These are phyloP conservation scores for Dryas iulia DNA, from an alignment of 1,140 invertebrate genomes.

Conservation along the genomic window DNA sequence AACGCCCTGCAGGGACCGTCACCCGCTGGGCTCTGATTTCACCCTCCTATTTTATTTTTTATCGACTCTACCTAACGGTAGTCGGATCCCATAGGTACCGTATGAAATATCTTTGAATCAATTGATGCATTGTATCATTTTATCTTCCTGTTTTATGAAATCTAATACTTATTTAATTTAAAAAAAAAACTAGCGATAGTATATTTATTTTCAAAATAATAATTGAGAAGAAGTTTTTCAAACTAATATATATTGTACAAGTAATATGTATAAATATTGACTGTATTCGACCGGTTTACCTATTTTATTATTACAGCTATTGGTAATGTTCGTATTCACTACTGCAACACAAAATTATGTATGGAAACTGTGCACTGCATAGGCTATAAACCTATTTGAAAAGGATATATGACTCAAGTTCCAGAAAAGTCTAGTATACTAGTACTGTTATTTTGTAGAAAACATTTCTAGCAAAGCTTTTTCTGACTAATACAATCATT, in stretches of 20 bases:
- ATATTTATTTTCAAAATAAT: not conserved
- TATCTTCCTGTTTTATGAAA: conserved; percentile 19
- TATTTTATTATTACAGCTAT: not conserved
- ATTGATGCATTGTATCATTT: conserved; percentile 23
- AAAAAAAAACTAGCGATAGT: not conserved
- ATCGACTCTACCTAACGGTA: conserved; percentile 63
- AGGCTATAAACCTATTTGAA: conserved; percentile 37
- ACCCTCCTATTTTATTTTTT: conserved; percentile 62
- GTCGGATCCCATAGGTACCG: conserved; percentile 43
- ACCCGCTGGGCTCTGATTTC: conserved; percentile 50
- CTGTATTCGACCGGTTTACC: not conserved
- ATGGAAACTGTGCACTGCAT: conserved; percentile 14
- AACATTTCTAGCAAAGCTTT: not conserved
- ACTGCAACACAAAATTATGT: conserved; percentile 18
- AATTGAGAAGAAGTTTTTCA: not conserved
- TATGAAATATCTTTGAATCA: conserved; percentile 35
- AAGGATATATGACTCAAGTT: conserved; percentile 31
- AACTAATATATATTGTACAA: too few species aligned
- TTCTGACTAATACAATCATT: not conserved
- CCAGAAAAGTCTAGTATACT: conserved; percentile 22
- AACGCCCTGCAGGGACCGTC: conserved; percentile 6
- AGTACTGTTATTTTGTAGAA: conserved; percentile 22
- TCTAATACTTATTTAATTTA: not conserved
- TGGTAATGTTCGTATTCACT: not conserved
- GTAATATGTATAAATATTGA: too few species aligned